Percentiles rank a stretch among this genome's conserved stretches.
Conservation (phyloP, 2,888 invertebrate genomes). For the Candidula unifasciata region DNA sequence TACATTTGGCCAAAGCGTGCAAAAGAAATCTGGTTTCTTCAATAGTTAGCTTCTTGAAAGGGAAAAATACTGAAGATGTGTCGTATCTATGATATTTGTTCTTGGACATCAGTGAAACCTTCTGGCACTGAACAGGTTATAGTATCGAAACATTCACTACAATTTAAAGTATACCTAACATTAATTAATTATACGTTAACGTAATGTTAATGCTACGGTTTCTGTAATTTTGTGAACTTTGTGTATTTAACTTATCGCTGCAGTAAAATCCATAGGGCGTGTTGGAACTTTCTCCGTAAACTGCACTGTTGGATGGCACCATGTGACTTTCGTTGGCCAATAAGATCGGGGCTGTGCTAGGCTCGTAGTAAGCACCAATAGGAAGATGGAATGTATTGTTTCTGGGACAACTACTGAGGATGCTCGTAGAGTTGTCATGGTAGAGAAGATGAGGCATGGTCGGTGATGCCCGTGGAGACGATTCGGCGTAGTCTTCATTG, state of each 20-base stretch:
- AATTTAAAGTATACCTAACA: no score
- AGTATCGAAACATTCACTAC: no score
- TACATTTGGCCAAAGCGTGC: no score
- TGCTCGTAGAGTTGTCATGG: neutral
- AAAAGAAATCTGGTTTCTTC: no score
- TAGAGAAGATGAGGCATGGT: neutral
- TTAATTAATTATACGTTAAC: conserved; percentile 66
- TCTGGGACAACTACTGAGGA: neutral
- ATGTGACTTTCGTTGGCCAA: neutral
- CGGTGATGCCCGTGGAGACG: neutral
- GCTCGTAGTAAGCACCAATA: neutral
- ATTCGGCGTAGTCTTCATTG: neutral
- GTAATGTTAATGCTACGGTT: conserved; percentile 74
- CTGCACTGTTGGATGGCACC: neutral
- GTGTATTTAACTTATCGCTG: conserved; percentile 37
- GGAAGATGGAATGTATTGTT: conserved; percentile 16
- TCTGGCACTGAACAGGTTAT: no score
- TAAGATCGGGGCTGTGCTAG: neutral
- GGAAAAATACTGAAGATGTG: no score
- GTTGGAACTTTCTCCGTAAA: neutral
- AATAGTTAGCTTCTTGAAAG: no score
- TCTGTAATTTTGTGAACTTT: conserved; percentile 50
- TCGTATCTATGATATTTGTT: no score
- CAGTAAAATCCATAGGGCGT: conserved; percentile 36
- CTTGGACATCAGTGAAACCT: no score